phyloP scores from a whole-genome alignment of 2,888 invertebrate species.

The Andricus curvator region DNA sequence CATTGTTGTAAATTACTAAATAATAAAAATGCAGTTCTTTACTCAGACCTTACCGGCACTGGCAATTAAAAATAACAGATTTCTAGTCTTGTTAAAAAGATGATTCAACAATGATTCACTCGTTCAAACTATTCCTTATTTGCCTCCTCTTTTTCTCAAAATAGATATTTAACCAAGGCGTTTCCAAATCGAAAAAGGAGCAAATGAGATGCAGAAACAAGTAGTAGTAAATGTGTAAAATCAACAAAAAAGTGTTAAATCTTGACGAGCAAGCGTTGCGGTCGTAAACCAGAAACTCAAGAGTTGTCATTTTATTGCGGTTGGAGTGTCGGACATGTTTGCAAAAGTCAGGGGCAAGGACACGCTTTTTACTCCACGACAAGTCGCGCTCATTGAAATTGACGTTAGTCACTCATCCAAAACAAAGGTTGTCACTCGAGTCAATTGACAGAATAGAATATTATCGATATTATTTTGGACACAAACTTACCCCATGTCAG shows the following conservation, averaged over 20 bases:
- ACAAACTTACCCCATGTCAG: slow-evolving; percentile 75
- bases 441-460: slow-evolving; percentile 46
- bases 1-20: too few species aligned
- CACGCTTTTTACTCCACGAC: background rate
- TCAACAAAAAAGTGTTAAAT: background rate
- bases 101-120: slow-evolving; percentile 6
- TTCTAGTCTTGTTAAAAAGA: background rate
- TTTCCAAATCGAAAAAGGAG: background rate
- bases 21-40: background rate
- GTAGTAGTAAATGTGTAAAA: background rate
- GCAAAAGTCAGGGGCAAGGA: background rate
- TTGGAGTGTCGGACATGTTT: slow-evolving; percentile 10
- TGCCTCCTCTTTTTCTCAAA: background rate
- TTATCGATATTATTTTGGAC: slow-evolving; percentile 53
- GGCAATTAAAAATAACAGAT: background rate
- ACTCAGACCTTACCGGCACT: background rate
- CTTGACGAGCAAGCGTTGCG: background rate
- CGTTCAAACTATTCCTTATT: background rate
- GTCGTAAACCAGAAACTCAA: background rate
- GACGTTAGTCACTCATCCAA: background rate
- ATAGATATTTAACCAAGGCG: background rate
- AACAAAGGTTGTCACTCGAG: background rate
- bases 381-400: background rate
- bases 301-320: slow-evolving; percentile 20
- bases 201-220: background rate